phyloP scores from a whole-genome alignment of 2,888 invertebrate genomes.

The Oscheius sp. region DNA sequence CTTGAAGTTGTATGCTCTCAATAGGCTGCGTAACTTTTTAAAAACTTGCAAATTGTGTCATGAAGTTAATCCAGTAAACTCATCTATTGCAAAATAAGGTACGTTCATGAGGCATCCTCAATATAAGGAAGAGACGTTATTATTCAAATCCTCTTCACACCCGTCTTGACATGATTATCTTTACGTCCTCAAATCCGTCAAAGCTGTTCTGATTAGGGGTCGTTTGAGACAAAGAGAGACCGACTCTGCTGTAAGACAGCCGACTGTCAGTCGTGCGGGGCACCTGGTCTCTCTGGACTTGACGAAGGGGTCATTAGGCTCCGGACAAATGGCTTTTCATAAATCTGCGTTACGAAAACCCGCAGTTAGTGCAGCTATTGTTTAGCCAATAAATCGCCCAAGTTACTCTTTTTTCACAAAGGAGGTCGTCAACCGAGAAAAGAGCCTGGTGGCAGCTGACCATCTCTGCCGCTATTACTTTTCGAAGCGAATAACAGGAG shows the following conservation, averaged over 20 bases:
- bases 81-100: no score
- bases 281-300: conserved; percentile 3
- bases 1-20: no score
- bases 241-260: conserved; percentile 16
- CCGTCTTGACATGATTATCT: neutral
- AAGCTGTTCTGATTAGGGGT: neutral
- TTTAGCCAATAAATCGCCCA: conserved; percentile 30
- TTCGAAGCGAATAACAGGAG: no score
- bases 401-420: conserved; percentile 32
- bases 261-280: conserved; percentile 15
- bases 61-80: no score
- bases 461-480: neutral
- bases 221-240: neutral
- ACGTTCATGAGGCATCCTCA: no score
- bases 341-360: conserved; percentile 15
- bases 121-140: no score
- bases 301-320: conserved; percentile 1
- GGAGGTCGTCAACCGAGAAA: conserved; percentile 3
- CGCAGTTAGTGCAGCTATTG: neutral
- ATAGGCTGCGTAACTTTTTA: no score
- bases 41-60: no score
- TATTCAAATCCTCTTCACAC: no score
- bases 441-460: neutral
- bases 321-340: conserved; percentile 20
- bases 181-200: neutral